phyloP scores from a whole-genome alignment of 2,113 vertebrate species.

The Donacobius atricapilla region DNA sequence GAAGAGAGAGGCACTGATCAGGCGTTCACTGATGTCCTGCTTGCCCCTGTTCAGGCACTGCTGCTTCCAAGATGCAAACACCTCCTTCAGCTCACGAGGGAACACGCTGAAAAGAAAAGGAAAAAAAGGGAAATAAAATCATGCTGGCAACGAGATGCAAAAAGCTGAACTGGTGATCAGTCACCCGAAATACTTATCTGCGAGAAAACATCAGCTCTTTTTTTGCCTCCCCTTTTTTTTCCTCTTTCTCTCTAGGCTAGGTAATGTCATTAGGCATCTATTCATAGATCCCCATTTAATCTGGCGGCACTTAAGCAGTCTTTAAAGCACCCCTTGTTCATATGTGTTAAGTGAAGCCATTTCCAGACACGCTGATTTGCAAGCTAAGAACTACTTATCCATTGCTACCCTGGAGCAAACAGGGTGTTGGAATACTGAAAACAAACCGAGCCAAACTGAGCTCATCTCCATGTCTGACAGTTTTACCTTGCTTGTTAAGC shows the following conservation, averaged over 20 bases:
- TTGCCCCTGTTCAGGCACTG: constrained; percentile 87
- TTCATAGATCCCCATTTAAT: constrained; percentile 31
- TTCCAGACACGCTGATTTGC: not conserved
- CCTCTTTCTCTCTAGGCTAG: constrained; percentile 25
- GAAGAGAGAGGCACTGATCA: constrained; percentile 95
- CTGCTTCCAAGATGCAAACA: constrained; percentile 94
- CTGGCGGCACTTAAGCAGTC: not conserved
- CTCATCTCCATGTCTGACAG: not conserved
- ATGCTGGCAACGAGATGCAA: not conserved
- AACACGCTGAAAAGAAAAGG: constrained; percentile 80
- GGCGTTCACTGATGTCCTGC: constrained; percentile 89
- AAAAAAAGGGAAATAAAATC: not conserved
- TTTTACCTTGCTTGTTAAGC: not conserved
- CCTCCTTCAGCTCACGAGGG: constrained; percentile 93
- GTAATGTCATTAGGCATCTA: constrained; percentile 31
- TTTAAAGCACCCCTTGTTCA: constrained; percentile 2
- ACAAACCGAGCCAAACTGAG: not conserved
- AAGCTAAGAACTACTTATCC: not conserved
- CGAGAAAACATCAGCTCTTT: not conserved
- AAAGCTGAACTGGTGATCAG: not conserved
- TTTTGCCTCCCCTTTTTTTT: not conserved
- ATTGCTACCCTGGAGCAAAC: not conserved
- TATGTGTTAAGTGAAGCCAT: not conserved
- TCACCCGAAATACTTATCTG: not conserved
- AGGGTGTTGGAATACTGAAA: not conserved